phyloP scores from a whole-genome alignment of 2,113 vertebrate species.

The Cacatua alba region DNA sequence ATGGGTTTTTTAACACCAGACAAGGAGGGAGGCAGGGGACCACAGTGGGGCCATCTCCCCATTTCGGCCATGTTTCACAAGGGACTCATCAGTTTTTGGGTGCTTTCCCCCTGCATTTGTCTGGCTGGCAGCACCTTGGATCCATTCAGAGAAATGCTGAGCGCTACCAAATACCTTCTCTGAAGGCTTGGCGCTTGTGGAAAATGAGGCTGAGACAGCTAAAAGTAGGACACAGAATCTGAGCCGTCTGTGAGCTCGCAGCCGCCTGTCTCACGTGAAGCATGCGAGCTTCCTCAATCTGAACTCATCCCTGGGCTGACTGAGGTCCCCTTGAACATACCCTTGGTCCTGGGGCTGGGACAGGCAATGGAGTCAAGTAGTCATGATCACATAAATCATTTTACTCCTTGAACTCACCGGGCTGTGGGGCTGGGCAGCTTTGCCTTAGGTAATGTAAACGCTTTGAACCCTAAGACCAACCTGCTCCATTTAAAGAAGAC shows the following conservation, averaged over 20 bases:
- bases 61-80: neutral
- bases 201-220: slow-evolving; percentile 55
- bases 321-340: neutral
- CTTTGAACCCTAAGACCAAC: neutral
- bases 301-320: neutral
- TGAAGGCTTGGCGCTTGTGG: slow-evolving; percentile 17
- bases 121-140: neutral
- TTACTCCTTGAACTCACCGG: neutral
- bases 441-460: neutral
- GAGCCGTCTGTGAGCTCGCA: neutral
- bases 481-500: neutral
- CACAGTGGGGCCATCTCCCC: neutral
- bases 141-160: slow-evolving; percentile 23
- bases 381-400: neutral
- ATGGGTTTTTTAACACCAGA: neutral
- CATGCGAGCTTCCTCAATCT: neutral
- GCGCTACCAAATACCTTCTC: neutral
- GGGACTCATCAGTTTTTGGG: neutral
- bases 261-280: neutral
- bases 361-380: neutral
- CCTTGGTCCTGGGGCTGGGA: neutral
- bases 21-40: neutral
- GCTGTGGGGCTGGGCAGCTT: neutral
- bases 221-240: slow-evolving; percentile 52
- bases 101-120: neutral